Evolutionary conservation across 2,888 invertebrate genomes (phyloP), one percentile per base, ranked within the genome.

Genomic region (Tenthredo notha): DNA sequence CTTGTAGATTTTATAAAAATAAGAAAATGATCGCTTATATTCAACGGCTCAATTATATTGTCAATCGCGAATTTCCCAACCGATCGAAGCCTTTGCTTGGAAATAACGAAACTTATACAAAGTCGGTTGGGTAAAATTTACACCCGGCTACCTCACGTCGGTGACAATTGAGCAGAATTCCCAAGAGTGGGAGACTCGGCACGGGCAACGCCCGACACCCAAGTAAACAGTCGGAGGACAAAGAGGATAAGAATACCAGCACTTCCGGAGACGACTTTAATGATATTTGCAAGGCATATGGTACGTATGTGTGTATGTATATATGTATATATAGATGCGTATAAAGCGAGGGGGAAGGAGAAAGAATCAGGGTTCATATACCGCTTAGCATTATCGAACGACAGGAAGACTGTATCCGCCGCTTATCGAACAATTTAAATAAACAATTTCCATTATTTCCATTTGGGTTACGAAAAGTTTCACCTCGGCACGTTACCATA

Each of bases 361-460:
- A 25, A 21, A 43, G 74, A 43, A 74, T n/a, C 74, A 43, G 25
- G 67, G 40, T 74, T 40, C 67, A 74, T 74, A 43, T 40, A 43
- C 21, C 74, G 74, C 6, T 74, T 74, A n/a, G 33, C 43, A 74
- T 74, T 74, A 74, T 74, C 74, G 74, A 74, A 25, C 50, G 50
- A 50, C 75, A 50, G 47, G 75, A 78, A 78, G 58, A 61, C 37
- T 21, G 40, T 78, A 78, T 78, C 61, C 58, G 78, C 61, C 37
- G 78, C 58, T 78, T 61, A 78, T 78, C 58, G 58, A 61, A 58
- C 61, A n/a, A 78, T 78, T 78, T 37, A 37, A 61, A 78, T 61
- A 61, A 25, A 12, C 37, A 40, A 21, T 37, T 78, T 58, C 12
- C 58, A 78, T 50, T 50, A 50, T 58, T 9, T 33, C n/a, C 58